These are phyloP conservation scores for Hirtodrosophila confusa DNA, from an alignment of 2,888 invertebrate genomes.

Conservation along the genomic window DNA sequence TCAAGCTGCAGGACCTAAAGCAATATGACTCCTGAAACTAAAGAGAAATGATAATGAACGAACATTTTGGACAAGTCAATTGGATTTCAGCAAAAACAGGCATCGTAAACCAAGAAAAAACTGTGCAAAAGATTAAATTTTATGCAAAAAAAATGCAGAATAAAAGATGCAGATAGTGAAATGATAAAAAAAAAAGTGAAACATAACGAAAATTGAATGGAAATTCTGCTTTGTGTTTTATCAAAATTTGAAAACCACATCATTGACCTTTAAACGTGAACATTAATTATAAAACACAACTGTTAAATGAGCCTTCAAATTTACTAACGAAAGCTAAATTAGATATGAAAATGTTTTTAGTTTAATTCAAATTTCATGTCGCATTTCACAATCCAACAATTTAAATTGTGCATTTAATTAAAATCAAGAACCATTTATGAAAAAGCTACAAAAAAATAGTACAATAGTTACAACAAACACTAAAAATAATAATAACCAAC, in stretches of 20 bases:
- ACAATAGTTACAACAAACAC: neutral
- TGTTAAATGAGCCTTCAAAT: neutral
- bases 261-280: too few species aligned
- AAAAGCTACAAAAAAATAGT: neutral
- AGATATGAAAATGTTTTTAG: neutral
- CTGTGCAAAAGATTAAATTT: too few species aligned
- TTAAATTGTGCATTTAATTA: constrained; percentile 19
- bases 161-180: constrained; percentile 1
- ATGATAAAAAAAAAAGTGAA: neutral
- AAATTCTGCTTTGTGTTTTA: neutral
- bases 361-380: neutral
- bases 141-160: neutral
- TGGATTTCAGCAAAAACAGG: too few species aligned
- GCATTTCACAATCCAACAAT: constrained; percentile 1
- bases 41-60: constrained; percentile 19
- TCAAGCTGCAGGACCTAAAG: neutral
- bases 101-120: neutral
- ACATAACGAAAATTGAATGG: neutral
- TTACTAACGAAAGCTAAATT: neutral
- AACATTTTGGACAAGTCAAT: too few species aligned
- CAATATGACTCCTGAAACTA: constrained; percentile 13
- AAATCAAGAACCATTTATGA: constrained; percentile 1
- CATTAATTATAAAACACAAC: too few species aligned
- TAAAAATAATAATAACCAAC: constrained; percentile 8
- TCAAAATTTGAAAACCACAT: neutral